Percentiles rank a stretch among this genome's conserved stretches.
These are phyloP conservation scores for Xylocopa sonorina DNA, from an alignment of 1,140 invertebrate species.

Conservation along the genomic window DNA sequence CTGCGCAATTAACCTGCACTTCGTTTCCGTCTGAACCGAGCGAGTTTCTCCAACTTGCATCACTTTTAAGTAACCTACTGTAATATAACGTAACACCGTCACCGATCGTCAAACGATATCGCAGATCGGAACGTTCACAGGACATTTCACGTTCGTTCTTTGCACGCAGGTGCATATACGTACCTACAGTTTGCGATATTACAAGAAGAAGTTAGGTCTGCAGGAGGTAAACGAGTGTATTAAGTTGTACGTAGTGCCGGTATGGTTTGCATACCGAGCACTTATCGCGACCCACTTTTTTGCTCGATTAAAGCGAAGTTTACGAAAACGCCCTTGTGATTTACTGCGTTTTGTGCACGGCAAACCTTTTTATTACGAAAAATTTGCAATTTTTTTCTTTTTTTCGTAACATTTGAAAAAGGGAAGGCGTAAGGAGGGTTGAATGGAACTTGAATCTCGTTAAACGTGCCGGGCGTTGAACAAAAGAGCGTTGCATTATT, in stretches of 20 bases:
- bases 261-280: neutral
- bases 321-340: slow-evolving; percentile 1
- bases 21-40: neutral
- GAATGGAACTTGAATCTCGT: too few relatives aligned
- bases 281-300: slow-evolving; percentile 30
- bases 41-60: neutral
- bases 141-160: too few relatives aligned
- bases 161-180: too few relatives aligned
- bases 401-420: too few relatives aligned
- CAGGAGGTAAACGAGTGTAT: neutral
- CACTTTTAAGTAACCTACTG: too few relatives aligned
- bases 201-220: neutral
- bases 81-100: too few relatives aligned
- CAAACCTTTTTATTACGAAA: neutral
- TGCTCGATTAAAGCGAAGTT: neutral
- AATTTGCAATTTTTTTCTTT: neutral
- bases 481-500: too few relatives aligned
- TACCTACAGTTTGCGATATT: neutral
- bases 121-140: too few relatives aligned
- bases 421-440: too few relatives aligned
- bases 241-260: neutral
- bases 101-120: too few relatives aligned
- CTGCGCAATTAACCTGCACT: neutral
- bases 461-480: too few relatives aligned
- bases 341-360: neutral